Conservation (phyloP, 1,140 invertebrate genomes). For the Drosophila albomicans region DNA sequence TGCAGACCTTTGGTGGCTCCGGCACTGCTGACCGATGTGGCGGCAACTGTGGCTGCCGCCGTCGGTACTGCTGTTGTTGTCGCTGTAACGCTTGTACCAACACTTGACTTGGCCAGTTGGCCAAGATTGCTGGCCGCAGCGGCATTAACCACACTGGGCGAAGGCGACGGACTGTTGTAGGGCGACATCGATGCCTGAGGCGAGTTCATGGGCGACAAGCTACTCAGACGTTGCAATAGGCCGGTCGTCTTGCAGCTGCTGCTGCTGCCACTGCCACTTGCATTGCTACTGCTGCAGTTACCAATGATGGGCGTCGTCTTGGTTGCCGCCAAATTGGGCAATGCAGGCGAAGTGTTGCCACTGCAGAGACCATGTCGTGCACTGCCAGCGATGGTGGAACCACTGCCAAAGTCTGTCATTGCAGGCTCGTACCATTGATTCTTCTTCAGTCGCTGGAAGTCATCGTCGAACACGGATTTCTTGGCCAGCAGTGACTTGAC, state of each 20-base stretch:
- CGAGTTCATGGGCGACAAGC: constrained; percentile 83
- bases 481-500: constrained; percentile 96
- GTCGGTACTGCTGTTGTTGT: constrained; percentile 36
- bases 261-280: constrained; percentile 13
- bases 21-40: constrained; percentile 15
- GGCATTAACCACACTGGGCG: constrained; percentile 65
- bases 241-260: constrained; percentile 54
- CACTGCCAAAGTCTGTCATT: constrained; percentile 51
- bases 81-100: background rate
- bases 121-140: constrained; percentile 11
- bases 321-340: constrained; percentile 81
- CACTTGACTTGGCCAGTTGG: constrained; percentile 30
- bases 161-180: constrained; percentile 79
- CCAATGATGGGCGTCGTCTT: constrained; percentile 74
- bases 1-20: constrained; percentile 88
- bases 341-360: constrained; percentile 76
- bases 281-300: constrained; percentile 52
- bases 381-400: constrained; percentile 35
- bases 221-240: constrained; percentile 74
- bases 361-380: constrained; percentile 52
- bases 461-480: constrained; percentile 97
- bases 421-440: constrained; percentile 93
- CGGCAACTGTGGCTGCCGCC: constrained; percentile 22
- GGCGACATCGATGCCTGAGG: constrained; percentile 83
- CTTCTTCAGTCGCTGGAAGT: constrained; percentile 96